Base-by-base conservation (phyloP, 2,797 vertebrate species). In the Anguilla megastoma region DNA sequence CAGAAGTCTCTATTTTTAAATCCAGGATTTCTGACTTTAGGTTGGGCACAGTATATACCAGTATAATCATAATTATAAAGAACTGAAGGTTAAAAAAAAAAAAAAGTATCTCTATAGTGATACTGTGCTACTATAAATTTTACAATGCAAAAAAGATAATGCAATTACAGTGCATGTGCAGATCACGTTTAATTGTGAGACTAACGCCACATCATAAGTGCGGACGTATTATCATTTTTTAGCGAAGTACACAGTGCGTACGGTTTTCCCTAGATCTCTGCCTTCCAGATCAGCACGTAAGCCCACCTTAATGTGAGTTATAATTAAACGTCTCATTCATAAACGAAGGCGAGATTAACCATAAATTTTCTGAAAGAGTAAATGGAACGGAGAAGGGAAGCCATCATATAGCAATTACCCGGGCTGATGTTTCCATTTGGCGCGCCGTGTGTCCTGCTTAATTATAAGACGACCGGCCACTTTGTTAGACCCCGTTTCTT, bases 291-390 rank as follows among this genome's bases (percentile, higher is more conserved):
- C 92, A 92, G 93, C 89, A 94, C 93, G 92, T 92, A 92, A 92
- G 91, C 93, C 93, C 92, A 93, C 93, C 94, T 93, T 91, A 95
- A 92, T 94, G 94, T 94, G 95, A 94, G 94, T 95, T 94, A 93
- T 94, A 93, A 95, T 95, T 94, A 95, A 97, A 94, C 96, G 95
- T 94, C 94, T 96, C 93, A 92, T 90, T 96, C 90, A 1, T 91
- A 94, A 95, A 94, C 92, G 94, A 92, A 86, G 96, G 96, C 93
- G 97, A 98, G 96, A 97, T 97, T 96, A 94, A 96, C 97, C 96
- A 98, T 98, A 97, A 98, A 99, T 98, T 98, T 41, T 97, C 96
- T 98, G 97, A 98, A 98, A 97, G 97, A 97, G 97, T 95, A 96
- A 96, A 97, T 96, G 96, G 95, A 97, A 97, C 94, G 94, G 95